phyloP scores from a whole-genome alignment of 2,113 vertebrate genomes.

The Saguinus imperator region DNA sequence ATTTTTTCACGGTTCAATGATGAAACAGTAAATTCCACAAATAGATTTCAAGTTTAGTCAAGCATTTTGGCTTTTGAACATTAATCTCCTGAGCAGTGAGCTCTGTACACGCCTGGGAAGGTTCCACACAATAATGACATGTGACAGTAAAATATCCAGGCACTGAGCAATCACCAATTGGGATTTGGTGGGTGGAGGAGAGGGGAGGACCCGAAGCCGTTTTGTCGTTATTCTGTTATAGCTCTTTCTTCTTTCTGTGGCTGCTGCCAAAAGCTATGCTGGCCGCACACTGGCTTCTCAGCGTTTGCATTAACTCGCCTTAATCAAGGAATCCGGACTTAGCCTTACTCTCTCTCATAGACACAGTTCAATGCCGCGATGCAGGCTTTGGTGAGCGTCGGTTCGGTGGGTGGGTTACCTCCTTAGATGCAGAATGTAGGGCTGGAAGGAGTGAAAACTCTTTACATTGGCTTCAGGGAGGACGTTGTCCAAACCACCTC shows the following conservation, averaged over 20 bases:
- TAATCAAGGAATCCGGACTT: conserved; percentile 29
- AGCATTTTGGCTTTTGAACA: conserved; percentile 28
- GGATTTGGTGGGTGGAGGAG: neutral
- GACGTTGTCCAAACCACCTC: neutral
- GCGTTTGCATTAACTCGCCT: conserved; percentile 1
- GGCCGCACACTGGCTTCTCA: neutral
- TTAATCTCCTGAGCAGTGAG: conserved; percentile 46
- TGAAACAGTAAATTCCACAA: conserved; percentile 49
- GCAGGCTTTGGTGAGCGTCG: neutral
- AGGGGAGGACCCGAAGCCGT: neutral
- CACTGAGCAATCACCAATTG: neutral
- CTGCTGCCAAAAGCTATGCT: neutral
- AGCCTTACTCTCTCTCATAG: neutral
- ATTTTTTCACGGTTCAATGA: conserved; percentile 10
- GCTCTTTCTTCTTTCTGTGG: neutral
- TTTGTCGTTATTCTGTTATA: neutral
- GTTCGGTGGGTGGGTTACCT: neutral
- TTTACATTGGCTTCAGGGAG: neutral
- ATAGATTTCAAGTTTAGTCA: conserved; percentile 62
- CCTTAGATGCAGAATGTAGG: neutral
- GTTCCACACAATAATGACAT: neutral
- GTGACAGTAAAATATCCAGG: neutral
- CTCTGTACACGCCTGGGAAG: conserved; percentile 13
- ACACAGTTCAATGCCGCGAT: neutral
- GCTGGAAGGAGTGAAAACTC: neutral